Base-by-base conservation (phyloP, 2,113 vertebrate species). In the Peromyscus polionotus region DNA sequence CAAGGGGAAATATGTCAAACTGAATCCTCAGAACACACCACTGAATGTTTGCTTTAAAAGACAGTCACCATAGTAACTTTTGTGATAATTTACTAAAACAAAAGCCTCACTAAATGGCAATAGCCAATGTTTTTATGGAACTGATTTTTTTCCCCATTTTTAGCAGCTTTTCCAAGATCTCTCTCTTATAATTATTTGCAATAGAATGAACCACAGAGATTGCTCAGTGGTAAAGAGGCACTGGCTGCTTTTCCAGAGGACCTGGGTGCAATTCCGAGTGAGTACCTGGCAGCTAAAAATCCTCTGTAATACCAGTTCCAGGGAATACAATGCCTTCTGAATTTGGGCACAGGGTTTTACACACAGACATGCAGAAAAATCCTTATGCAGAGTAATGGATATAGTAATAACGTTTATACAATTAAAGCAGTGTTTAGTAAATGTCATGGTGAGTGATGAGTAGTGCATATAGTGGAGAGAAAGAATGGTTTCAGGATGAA, bases 21-120 rank as follows among this genome's bases (percentile, higher is more conserved):
- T 81, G 33, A 92, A 97, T 97, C 39, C 76, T 83, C 91, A 97
- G 79, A 97, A 75, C 5, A 79, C 3, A 63, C 6, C 42, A 65
- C 81, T 94, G 75, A 81, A 31, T 6, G 8, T 76, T 51, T 96
- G 93, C 88, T 94, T n/a, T 79, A 73, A 93, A 95, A 96, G 54
- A 91, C 3, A 31, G 3, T n/a, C 39, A 57, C 24, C 12, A 57
- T 36, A 70, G 88, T 51, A 94, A 86, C 91, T 54, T 51, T 48
- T 7, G 26, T 93, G 7, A 83, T 16, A 88, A 89, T 39, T 17
- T 93, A 72, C 7, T 93, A 39, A 96, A 96, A 76, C 13, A 79
- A 90, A 42, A 57, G 73, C 59, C 5, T 93, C 51, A 67, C 65
- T 91, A 63, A 86, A 2, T 86, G 45, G 14, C 5, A 54, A 20